Evolutionary conservation across 2,888 invertebrate genomes (phyloP), one percentile per base, ranked within the genome.

Genomic region (Acleris sparsana): DNA sequence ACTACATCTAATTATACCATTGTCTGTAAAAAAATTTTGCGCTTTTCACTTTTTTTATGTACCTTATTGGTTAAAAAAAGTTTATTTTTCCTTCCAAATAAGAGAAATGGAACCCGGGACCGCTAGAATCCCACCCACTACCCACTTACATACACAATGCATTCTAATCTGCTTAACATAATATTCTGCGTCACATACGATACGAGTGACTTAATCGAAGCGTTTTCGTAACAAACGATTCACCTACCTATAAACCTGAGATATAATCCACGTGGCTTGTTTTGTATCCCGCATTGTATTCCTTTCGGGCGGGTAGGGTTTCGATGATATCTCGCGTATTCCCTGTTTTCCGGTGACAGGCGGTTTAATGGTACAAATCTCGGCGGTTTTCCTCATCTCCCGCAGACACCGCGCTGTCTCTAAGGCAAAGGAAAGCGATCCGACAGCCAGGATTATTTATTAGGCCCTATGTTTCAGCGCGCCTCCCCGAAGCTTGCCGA

Each of bases 331-430:
- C 80, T 71, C 75, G 70, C 73, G 74, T 76, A 70, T 71, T 67
- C 74, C 74, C 73, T 78, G 75, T 75, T 80, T 73, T 75, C 51
- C 65, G 58, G 68, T 75, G 75, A 86, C 86, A 84, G 79, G 74
- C 74, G 83, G 84, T 78, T 84, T 83, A 85, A 80, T 76, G 76
- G 78, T 78, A 80, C 80, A 81, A 85, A 86, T 85, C 86, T 85
- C 77, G 69, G 79, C 70, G 79, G 78, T 81, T 83, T 82, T 80
- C 78, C 77, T 77, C 78, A 77, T 80, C 79, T 77, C 78, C 76
- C 72, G 73, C 62, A 58, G 73, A 68, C 67, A 62, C 59, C 49
- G 57, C 43, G 52, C 58, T 56, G 74, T 70, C 73, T 69, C 72
- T 70, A 74, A 74, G 77, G 75, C 75, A 74, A 67, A 73, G 70